A percentile compares a stretch with the other conserved stretches of the same genome.
phyloP scores from a whole-genome alignment of 2,113 vertebrate genomes.

The Panthera uncia region DNA sequence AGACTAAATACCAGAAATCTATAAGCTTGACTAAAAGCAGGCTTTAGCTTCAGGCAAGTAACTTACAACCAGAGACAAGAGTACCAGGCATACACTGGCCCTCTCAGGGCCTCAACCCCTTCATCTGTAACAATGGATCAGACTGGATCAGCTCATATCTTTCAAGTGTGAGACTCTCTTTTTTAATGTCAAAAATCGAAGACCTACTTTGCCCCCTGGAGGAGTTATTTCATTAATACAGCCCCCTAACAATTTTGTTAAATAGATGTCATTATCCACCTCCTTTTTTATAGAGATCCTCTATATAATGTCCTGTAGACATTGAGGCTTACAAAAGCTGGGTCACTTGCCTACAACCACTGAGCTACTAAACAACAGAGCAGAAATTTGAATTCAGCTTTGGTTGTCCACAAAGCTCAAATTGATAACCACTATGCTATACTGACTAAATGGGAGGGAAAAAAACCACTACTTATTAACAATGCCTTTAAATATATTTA shows the following conservation, averaged over 20 bases:
- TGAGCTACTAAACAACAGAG: background rate
- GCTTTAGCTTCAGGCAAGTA: background rate
- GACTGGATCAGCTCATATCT: background rate
- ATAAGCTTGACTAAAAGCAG: background rate
- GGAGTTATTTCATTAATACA: background rate
- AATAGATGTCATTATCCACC: background rate
- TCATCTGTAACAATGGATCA: background rate
- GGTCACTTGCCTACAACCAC: background rate
- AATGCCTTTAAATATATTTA: background rate
- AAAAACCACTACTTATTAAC: background rate
- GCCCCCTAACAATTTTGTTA: background rate
- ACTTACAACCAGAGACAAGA: background rate
- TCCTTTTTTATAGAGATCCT: background rate
- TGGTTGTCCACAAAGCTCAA: background rate
- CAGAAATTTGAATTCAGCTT: background rate
- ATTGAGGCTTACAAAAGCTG: background rate
- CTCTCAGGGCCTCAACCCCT: background rate
- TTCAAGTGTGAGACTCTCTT: background rate
- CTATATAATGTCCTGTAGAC: background rate
- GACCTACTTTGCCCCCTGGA: background rate
- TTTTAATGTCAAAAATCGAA: background rate
- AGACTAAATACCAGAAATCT: background rate
- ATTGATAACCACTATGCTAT: background rate
- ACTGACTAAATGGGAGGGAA: background rate
- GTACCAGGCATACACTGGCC: background rate